Conservation (phyloP, 2,797 vertebrate genomes). For the Tenualosa thibaudeaui region DNA sequence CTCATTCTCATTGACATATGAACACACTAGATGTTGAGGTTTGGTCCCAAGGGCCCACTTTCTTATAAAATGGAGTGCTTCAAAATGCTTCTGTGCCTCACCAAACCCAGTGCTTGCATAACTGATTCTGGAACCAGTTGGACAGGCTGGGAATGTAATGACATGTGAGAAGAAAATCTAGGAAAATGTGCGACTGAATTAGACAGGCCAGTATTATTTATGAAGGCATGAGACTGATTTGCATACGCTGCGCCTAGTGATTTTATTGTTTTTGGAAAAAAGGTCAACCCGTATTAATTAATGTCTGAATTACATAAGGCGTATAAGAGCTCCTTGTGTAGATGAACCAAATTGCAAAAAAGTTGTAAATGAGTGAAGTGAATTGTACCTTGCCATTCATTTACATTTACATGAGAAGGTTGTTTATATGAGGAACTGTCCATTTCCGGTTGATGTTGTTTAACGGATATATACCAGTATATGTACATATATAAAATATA, state of each 20-base stretch:
- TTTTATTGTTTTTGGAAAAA: too few species aligned
- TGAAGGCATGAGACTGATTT: not conserved
- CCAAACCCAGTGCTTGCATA: not conserved
- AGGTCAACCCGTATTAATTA: too few species aligned
- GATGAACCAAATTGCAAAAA: too few species aligned
- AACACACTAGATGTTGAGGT: not conserved
- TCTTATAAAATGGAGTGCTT: not conserved
- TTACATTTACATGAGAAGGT: not conserved
- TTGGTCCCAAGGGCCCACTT: not conserved
- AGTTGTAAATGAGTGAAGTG: not conserved
- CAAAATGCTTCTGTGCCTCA: not conserved
- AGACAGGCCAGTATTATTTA: not conserved
- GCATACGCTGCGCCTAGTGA: too few species aligned
- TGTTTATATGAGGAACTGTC: not conserved
- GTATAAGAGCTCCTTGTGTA: too few species aligned
- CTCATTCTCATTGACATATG: not conserved
- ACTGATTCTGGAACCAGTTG: not conserved
- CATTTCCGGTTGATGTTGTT: not conserved
- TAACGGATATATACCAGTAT: too few species aligned
- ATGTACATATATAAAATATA: not conserved
- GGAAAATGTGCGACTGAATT: not conserved
- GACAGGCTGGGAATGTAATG: not conserved
- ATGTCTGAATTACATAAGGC: too few species aligned
- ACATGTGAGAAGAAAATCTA: not conserved
- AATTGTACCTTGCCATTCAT: not conserved